Conservation (phyloP, 2,888 invertebrate species). For the Tetheella fluctuosa region DNA sequence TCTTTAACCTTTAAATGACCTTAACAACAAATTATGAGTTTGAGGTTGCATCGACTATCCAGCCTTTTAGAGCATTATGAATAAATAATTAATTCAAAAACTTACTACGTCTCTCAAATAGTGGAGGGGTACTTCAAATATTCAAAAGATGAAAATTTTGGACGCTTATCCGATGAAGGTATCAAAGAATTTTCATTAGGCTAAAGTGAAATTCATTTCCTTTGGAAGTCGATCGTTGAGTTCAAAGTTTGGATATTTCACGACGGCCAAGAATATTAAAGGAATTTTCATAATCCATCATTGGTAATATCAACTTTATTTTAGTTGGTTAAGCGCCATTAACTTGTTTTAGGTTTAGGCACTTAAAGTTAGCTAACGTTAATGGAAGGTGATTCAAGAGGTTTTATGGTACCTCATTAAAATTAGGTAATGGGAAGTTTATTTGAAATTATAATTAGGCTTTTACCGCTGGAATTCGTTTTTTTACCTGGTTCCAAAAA, state of each 20-base stretch:
- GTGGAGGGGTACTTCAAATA: conserved; percentile 20
- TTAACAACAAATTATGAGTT: conserved; percentile 12
- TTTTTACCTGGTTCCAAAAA: neutral
- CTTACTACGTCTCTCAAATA: conserved; percentile 21
- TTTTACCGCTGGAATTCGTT: neutral
- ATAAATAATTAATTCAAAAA: conserved; percentile 22
- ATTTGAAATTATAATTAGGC: neutral
- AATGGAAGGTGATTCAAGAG: neutral
- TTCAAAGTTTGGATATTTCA: conserved; percentile 62
- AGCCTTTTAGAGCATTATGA: conserved; percentile 25
- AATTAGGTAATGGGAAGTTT: neutral
- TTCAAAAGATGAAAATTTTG: conserved; percentile 49
- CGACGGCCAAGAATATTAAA: conserved; percentile 61
- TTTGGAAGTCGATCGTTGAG: conserved; percentile 58
- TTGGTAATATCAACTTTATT: conserved; percentile 11
- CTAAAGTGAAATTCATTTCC: conserved; percentile 77
- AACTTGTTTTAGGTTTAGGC: conserved; percentile 9
- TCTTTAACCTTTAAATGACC: neutral
- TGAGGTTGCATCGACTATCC: conserved; percentile 18
- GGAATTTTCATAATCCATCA: conserved; percentile 79
- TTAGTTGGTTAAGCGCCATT: conserved; percentile 9
- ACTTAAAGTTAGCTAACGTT: neutral
- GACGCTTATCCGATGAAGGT: conserved; percentile 46
- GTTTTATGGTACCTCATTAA: neutral
- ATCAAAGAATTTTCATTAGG: conserved; percentile 80